These are phyloP conservation scores for Anthophora plumipes DNA, from an alignment of 2,888 invertebrate genomes.

Conservation along the genomic window DNA sequence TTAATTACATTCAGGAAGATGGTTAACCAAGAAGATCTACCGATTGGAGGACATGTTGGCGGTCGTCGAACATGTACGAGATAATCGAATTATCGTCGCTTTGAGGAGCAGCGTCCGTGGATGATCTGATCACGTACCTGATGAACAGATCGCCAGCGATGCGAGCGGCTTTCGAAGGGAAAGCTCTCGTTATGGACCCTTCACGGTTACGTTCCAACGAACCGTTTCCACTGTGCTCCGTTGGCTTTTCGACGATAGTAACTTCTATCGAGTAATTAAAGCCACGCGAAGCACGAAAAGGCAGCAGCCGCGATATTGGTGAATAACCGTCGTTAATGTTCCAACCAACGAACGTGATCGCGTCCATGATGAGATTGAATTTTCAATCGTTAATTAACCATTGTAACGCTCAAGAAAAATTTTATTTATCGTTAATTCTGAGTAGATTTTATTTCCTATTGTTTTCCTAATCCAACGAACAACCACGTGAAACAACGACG, in stretches of 20 bases:
- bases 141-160: constrained; percentile 83
- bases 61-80: constrained; percentile 82
- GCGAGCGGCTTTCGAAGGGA: constrained; percentile 81
- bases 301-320: constrained; percentile 27
- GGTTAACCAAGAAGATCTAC: constrained; percentile 66
- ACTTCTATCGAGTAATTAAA: constrained; percentile 64
- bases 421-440: not conserved
- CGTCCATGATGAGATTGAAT: constrained; percentile 16
- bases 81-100: constrained; percentile 85
- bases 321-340: constrained; percentile 43
- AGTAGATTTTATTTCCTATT: not conserved
- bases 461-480: not conserved
- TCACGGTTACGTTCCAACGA: constrained; percentile 67
- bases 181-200: constrained; percentile 64
- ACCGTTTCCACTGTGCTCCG: constrained; percentile 72
- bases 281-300: constrained; percentile 49
- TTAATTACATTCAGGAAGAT: constrained; percentile 66
- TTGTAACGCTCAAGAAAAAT: not conserved
- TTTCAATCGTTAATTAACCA: constrained; percentile 20
- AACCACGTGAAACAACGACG: not conserved
- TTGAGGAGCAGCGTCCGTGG: constrained; percentile 84
- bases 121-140: constrained; percentile 84
- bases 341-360: not conserved
- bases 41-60: constrained; percentile 75
- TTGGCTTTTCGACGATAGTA: constrained; percentile 67